These are phyloP conservation scores for Drosophila eugracilis DNA, from an alignment of 1,140 invertebrate species.

Conservation along the genomic window DNA sequence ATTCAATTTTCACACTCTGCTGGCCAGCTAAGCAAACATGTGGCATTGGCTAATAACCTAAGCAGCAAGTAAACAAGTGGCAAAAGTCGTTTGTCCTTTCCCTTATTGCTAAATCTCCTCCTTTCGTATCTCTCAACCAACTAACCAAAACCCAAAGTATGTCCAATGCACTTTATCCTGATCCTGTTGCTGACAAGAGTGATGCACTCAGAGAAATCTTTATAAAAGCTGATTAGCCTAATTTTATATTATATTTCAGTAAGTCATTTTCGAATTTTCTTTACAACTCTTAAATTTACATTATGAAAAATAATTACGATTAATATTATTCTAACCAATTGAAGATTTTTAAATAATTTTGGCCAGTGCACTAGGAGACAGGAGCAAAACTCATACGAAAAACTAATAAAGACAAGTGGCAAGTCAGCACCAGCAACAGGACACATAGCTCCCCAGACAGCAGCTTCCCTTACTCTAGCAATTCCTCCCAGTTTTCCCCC, in stretches of 20 bases:
- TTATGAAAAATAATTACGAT: too few relatives aligned
- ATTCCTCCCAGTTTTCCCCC: not conserved
- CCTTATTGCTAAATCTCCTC: slow-evolving; percentile 11
- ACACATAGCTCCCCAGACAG: slow-evolving; percentile 18
- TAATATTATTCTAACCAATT: too few relatives aligned
- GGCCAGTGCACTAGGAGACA: slow-evolving; percentile 22
- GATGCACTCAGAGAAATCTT: not conserved
- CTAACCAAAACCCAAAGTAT: slow-evolving; percentile 40
- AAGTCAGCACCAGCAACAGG: slow-evolving; percentile 61
- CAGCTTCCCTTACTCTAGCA: not conserved
- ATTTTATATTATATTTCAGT: too few relatives aligned
- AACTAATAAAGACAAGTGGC: slow-evolving; percentile 82
- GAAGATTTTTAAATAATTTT: too few relatives aligned
- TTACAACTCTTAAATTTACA: too few relatives aligned
- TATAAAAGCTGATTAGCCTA: too few relatives aligned
- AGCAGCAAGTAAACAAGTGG: slow-evolving; percentile 70
- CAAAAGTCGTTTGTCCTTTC: slow-evolving; percentile 21
- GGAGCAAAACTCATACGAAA: slow-evolving; percentile 61
- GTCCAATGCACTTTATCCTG: slow-evolving; percentile 64
- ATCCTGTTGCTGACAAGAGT: slow-evolving; percentile 49
- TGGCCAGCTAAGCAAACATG: slow-evolving; percentile 55
- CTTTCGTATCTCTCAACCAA: not conserved
- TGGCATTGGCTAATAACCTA: slow-evolving; percentile 79
- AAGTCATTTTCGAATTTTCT: too few relatives aligned
- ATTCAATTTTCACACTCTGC: slow-evolving; percentile 58